Conservation (phyloP, 2,113 vertebrate genomes). For the Melanostigma gelatinosum region DNA sequence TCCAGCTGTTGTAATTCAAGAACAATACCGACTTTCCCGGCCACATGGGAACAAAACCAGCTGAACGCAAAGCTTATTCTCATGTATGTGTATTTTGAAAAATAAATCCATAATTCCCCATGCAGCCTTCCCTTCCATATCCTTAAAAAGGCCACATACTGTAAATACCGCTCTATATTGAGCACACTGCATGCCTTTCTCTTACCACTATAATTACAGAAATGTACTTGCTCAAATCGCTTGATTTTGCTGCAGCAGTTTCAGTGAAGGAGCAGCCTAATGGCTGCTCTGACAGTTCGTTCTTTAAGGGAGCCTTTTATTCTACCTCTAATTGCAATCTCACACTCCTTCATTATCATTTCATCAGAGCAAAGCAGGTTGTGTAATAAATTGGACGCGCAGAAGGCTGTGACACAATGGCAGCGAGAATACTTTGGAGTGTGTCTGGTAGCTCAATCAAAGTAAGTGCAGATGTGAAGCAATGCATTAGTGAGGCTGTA, state of each 20-base stretch:
- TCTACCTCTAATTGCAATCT: slow-evolving; percentile 58
- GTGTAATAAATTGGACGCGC: slow-evolving; percentile 55
- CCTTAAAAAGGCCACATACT: slow-evolving; percentile 5
- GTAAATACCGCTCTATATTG: not conserved
- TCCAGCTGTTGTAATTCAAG: slow-evolving; percentile 54
- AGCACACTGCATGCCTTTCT: not conserved
- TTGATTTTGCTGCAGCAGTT: slow-evolving; percentile 35
- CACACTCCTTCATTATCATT: slow-evolving; percentile 54
- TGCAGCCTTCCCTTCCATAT: not conserved
- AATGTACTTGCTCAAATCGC: slow-evolving; percentile 22
- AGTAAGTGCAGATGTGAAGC: slow-evolving; percentile 54
- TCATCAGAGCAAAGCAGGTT: slow-evolving; percentile 53
- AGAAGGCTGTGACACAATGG: slow-evolving; percentile 56
- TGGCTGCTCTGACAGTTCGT: slow-evolving; percentile 23
- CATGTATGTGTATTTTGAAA: slow-evolving; percentile 37
- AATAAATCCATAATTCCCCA: slow-evolving; percentile 32
- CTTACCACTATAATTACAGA: slow-evolving; percentile 60
- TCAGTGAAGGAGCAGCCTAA: slow-evolving; percentile 37
- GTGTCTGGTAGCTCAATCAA: slow-evolving; percentile 52
- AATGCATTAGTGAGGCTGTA: slow-evolving; percentile 61
- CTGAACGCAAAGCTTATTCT: slow-evolving; percentile 36
- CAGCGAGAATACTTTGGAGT: slow-evolving; percentile 52
- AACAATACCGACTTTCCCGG: slow-evolving; percentile 44
- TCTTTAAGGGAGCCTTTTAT: slow-evolving; percentile 56
- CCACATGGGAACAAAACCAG: slow-evolving; percentile 48